Conservation (phyloP, 2,888 invertebrate genomes). For the Apodemia hepburni region DNA sequence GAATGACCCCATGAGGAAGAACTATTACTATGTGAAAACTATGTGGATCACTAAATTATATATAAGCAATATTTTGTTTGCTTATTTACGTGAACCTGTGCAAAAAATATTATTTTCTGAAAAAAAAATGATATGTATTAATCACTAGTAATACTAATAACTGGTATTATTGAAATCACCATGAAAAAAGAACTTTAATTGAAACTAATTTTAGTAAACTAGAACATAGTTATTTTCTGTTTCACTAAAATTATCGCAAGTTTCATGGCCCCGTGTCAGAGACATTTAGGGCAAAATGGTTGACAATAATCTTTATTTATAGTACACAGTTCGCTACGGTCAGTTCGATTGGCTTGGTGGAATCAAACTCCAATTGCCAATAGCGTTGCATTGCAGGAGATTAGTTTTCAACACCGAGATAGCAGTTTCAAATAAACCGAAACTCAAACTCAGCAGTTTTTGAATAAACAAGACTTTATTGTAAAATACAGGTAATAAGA, state of each 20-base stretch:
- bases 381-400: constrained; percentile 22
- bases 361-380: constrained; percentile 29
- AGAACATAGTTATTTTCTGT: too few species aligned
- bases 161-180: too few species aligned
- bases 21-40: too few species aligned
- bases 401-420: constrained; percentile 16
- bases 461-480: background rate
- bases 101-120: too few species aligned
- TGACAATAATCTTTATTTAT: constrained; percentile 40
- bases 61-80: too few species aligned
- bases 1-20: background rate
- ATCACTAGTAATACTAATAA: too few species aligned
- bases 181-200: too few species aligned
- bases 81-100: too few species aligned
- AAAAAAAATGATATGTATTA: too few species aligned
- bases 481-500: background rate
- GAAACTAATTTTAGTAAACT: too few species aligned
- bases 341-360: constrained; percentile 31
- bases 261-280: constrained; percentile 27
- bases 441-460: constrained; percentile 13
- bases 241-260: background rate
- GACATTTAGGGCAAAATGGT: constrained; percentile 31
- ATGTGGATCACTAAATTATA: too few species aligned
- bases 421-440: constrained; percentile 16
- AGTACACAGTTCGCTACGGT: constrained; percentile 24